These are phyloP conservation scores for Distichodus sexfasciatus DNA, from an alignment of 2,797 vertebrate genomes.

Conservation along the genomic window DNA sequence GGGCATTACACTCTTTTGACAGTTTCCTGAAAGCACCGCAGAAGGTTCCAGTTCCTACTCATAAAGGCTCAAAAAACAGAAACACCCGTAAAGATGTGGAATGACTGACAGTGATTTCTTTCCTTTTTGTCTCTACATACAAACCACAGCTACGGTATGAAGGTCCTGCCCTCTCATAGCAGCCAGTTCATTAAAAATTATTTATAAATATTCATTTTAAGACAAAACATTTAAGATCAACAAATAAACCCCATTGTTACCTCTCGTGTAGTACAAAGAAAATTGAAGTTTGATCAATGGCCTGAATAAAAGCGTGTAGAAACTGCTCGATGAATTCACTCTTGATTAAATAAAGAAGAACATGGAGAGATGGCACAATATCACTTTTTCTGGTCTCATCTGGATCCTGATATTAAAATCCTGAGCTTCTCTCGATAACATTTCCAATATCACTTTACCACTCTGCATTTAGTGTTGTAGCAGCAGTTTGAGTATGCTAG, in stretches of 20 bases:
- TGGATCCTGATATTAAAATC: too few relatives aligned
- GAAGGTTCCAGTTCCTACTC: background rate
- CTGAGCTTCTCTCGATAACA: too few relatives aligned
- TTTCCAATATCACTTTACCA: too few relatives aligned
- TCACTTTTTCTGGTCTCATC: too few relatives aligned
- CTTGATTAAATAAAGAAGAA: too few relatives aligned
- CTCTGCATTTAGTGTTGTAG: too few relatives aligned
- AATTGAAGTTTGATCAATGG: background rate
- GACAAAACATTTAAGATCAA: slow-evolving; percentile 1
- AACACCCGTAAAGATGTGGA: slow-evolving; percentile 13
- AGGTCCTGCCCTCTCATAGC: slow-evolving; percentile 17
- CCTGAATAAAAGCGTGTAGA: background rate
- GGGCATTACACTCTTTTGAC: background rate
- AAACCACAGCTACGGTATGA: background rate
- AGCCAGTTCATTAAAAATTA: slow-evolving; percentile 5
- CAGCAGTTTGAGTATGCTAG: too few relatives aligned
- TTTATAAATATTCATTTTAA: slow-evolving; percentile 31
- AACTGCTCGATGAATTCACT: background rate
- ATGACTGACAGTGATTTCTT: slow-evolving; percentile 17
- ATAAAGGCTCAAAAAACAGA: background rate
- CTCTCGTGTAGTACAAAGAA: background rate
- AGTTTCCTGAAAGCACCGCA: slow-evolving; percentile 1
- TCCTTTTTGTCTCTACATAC: background rate
- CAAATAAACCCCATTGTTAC: background rate
- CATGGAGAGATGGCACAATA: too few relatives aligned